Conservation (phyloP, 2,888 invertebrate species). For the Mesorhabditis belari region DNA sequence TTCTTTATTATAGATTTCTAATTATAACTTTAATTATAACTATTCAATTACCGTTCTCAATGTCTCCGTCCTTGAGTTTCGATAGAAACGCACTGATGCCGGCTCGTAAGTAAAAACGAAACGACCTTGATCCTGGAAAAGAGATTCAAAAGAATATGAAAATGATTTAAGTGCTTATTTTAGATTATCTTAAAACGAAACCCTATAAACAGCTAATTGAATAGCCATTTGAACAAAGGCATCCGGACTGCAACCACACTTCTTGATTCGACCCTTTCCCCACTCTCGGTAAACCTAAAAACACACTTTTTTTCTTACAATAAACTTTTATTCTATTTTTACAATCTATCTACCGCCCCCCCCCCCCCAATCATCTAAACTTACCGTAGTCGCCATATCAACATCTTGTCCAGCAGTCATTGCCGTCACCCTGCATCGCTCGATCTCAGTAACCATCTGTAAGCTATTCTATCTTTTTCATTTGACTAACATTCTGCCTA, state of each 20-base stretch:
- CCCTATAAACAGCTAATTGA: conserved; percentile 75
- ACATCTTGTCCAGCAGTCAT: conserved; percentile 15
- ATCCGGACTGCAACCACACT: conserved; percentile 82
- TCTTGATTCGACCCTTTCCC: conserved; percentile 73
- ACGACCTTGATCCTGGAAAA: conserved; percentile 68
- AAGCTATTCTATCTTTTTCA: not conserved
- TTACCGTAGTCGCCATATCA: conserved; percentile 34
- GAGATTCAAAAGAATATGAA: too few species aligned
- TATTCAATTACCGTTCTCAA: conserved; percentile 71
- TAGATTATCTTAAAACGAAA: not conserved
- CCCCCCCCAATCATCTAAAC: too few species aligned
- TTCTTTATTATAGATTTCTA: too few species aligned
- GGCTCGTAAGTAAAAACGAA: conserved; percentile 95
- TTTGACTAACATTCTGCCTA: too few species aligned
- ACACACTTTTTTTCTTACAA: too few species aligned
- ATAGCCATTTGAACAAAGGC: conserved; percentile 92
- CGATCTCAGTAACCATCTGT: conserved; percentile 25
- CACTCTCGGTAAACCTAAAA: conserved; percentile 29
- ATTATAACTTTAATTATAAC: too few species aligned
- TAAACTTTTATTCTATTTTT: too few species aligned
- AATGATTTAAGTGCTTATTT: too few species aligned
- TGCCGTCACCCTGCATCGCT: conserved; percentile 16
- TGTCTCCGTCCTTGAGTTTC: conserved; percentile 93
- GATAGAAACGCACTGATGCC: conserved; percentile 88
- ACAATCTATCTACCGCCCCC: too few species aligned